Conservation (phyloP, 1,140 invertebrate species). For the Trichonephila clavata region DNA sequence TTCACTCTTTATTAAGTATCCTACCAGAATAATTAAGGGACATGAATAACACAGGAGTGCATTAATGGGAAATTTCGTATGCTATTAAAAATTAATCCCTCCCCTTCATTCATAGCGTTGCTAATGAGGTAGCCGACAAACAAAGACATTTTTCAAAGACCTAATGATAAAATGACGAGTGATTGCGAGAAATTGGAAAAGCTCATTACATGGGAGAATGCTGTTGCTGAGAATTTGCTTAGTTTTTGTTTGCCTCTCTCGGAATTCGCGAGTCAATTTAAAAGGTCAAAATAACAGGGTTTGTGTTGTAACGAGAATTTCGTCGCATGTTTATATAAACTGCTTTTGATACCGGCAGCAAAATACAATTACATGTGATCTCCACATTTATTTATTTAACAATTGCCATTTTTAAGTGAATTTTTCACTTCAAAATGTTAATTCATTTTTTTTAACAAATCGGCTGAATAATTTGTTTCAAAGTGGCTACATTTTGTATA, state of each 20-base stretch:
- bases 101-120: constrained; percentile 29
- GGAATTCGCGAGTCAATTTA: background rate
- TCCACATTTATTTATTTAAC: too few relatives aligned
- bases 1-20: constrained; percentile 1
- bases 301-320: background rate
- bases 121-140: constrained; percentile 32
- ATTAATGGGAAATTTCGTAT: constrained; percentile 50
- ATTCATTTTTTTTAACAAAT: too few relatives aligned
- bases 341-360: background rate
- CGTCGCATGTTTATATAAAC: background rate
- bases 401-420: too few relatives aligned
- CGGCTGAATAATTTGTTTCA: too few relatives aligned
- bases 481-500: too few relatives aligned
- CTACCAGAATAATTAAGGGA: constrained; percentile 42
- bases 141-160: constrained; percentile 30
- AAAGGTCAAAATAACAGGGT: background rate
- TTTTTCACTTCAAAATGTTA: too few relatives aligned
- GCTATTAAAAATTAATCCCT: constrained; percentile 60
- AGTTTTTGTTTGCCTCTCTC: background rate
- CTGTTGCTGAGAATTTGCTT: background rate
- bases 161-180: constrained; percentile 36
- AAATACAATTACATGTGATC: too few relatives aligned
- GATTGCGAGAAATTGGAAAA: constrained; percentile 24
- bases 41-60: constrained; percentile 22
- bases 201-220: background rate